Base-by-base conservation (phyloP, 2,797 vertebrate genomes). In the Dendrocincla tyrannina region DNA sequence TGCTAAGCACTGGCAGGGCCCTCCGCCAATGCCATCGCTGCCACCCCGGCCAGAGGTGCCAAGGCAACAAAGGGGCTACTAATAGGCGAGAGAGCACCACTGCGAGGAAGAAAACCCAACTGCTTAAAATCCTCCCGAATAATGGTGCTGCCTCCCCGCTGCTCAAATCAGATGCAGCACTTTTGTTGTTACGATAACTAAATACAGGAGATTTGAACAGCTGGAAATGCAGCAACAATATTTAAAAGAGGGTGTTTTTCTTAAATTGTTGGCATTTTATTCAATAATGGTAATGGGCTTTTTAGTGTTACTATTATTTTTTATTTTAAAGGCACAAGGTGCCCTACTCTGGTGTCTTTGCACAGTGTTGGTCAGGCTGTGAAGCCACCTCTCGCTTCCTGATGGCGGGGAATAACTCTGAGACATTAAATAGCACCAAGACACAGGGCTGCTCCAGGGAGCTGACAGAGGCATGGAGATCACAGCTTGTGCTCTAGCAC, bases 181-280 rank as follows among this genome's bases (percentile, higher is more conserved):
- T 97, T 97, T 93, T 95, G 97, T 97, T 97, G 98, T 98, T 98
- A 97, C 41, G 35, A 96, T 96, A 95, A 97, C 97, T 97, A 97
- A 98, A 98, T 96, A 97, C 93, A 90, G 96, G 91, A 94, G 93
- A 97, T 90, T 96, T 95, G 97, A 98, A 97, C 97, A 98, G 98
- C 97, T 98, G 98, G 98, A 98, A 97, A 97, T 7, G 32, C 88
- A 96, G 98, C 72, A 95, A 97, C 96, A 97, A 96, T 97, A 97
- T 97, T 98, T 97, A 96, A 97, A 97, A 96, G 94, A 95, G 60
- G 96, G 9, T 15, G 17, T 15, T 55, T 7, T 41, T 95, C 86
- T 89, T 8, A 95, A 97, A 94, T 93, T 80, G 89, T 77, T 68
- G 81, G 91, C 78, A 91, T 94, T 97, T 94, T 89, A 96, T 96